These are phyloP conservation scores for Coreius guichenoti DNA, from an alignment of 2,797 vertebrate species.

Conservation along the genomic window DNA sequence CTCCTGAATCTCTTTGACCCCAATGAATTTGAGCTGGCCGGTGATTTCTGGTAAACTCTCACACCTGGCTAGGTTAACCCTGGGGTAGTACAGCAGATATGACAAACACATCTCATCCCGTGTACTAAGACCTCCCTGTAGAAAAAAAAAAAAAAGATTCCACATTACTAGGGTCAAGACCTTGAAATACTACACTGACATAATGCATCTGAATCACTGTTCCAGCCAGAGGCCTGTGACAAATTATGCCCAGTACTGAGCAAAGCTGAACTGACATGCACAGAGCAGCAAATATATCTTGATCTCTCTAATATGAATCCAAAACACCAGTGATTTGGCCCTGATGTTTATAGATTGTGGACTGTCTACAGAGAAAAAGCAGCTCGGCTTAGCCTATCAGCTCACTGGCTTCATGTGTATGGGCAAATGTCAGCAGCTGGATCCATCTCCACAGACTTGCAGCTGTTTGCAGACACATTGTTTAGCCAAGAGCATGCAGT, in stretches of 20 bases:
- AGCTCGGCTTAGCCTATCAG: constrained; percentile 15
- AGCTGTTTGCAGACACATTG: constrained; percentile 57
- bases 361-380: constrained; percentile 44
- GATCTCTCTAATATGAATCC: constrained; percentile 43
- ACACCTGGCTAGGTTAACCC: constrained; percentile 86
- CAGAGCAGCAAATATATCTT: constrained; percentile 32
- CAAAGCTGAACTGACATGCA: constrained; percentile 25
- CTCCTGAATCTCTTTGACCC: constrained; percentile 85
- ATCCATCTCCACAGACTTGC: constrained; percentile 33
- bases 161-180: constrained; percentile 3
- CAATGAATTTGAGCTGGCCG: constrained; percentile 87
- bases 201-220: constrained; percentile 19
- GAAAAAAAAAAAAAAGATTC: constrained; percentile 63
- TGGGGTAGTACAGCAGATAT: constrained; percentile 86
- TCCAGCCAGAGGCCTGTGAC: constrained; percentile 28
- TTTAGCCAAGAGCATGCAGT: constrained; percentile 55
- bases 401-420: constrained; percentile 48
- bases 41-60: constrained; percentile 87
- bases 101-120: constrained; percentile 90
- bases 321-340: constrained; percentile 47
- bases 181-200: constrained; percentile 1
- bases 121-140: constrained; percentile 86
- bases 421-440: constrained; percentile 28
- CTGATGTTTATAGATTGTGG: constrained; percentile 41
- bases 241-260: constrained; percentile 26